Conservation (phyloP, 2,797 vertebrate genomes). For the Coluber constrictor region DNA sequence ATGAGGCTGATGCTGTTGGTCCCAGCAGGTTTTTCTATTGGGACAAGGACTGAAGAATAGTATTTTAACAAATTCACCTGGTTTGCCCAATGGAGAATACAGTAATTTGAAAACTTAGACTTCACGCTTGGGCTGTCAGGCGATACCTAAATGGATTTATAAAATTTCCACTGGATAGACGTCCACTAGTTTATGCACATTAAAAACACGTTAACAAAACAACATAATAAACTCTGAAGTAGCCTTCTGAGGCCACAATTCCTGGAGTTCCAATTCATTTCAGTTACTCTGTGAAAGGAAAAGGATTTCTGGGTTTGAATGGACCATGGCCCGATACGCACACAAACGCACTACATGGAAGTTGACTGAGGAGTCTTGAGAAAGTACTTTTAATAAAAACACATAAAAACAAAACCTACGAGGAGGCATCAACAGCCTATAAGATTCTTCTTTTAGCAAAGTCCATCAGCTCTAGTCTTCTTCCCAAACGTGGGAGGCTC, state of each 20-base stretch:
- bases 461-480: too few relatives aligned
- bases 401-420: too few relatives aligned
- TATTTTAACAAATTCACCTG: neutral
- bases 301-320: too few relatives aligned
- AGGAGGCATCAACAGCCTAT: too few relatives aligned
- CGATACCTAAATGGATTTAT: neutral
- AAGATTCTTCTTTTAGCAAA: too few relatives aligned
- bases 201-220: neutral
- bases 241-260: neutral
- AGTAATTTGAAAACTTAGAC: neutral
- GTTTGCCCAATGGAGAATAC: neutral
- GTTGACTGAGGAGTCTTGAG: too few relatives aligned
- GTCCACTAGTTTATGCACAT: neutral
- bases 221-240: neutral
- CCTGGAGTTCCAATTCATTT: neutral
- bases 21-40: neutral
- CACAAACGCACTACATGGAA: too few relatives aligned
- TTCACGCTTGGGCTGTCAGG: neutral
- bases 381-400: too few relatives aligned
- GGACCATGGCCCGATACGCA: too few relatives aligned
- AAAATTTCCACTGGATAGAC: neutral
- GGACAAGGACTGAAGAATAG: neutral
- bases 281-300: neutral
- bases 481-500: too few relatives aligned
- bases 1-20: neutral